Evolutionary conservation across 2,888 invertebrate genomes (phyloP).

Genomic region (Psococerastis gibbosa): DNA sequence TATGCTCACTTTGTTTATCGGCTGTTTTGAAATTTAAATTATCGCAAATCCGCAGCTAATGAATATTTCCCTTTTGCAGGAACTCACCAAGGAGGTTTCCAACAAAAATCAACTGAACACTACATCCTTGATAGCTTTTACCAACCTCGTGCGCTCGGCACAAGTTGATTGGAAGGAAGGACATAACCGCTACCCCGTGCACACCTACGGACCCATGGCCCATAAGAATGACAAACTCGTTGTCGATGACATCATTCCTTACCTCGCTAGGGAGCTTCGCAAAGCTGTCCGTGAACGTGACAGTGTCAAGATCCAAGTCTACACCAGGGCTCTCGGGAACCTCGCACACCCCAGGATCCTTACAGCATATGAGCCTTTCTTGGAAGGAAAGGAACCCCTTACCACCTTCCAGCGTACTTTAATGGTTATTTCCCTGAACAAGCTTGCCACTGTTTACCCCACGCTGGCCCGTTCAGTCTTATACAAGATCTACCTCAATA

Average conservation of each 20-base stretch:
- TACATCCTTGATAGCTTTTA: conserved; percentile 37
- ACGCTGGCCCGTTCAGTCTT: conserved; percentile 34
- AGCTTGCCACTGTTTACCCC: conserved; percentile 32
- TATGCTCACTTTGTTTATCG: too few species aligned
- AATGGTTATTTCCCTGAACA: conserved; percentile 37
- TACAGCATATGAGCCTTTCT: conserved; percentile 40
- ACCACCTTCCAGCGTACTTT: conserved; percentile 41
- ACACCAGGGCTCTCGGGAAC: conserved; percentile 44
- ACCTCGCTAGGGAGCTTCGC: conserved; percentile 33
- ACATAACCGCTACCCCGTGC: conserved; percentile 40
- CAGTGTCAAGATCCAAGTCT: conserved; percentile 36
- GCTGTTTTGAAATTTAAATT: too few species aligned
- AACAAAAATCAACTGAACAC: conserved; percentile 33
- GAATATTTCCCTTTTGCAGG: too few species aligned
- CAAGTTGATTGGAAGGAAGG: conserved; percentile 37
- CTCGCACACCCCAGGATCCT: conserved; percentile 41
- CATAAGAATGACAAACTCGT: conserved; percentile 34
- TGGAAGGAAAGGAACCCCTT: conserved; percentile 37
- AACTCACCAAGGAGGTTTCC: conserved; percentile 34
- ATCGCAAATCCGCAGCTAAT: too few species aligned
- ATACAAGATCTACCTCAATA: conserved; percentile 45
- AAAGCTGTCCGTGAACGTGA: conserved; percentile 34
- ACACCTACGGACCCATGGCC: conserved; percentile 40
- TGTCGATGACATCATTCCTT: conserved; percentile 36
- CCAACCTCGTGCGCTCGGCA: conserved; percentile 37